Evolutionary conservation across 2,888 invertebrate species (phyloP).

Genomic region (Drosophila mulleri): DNA sequence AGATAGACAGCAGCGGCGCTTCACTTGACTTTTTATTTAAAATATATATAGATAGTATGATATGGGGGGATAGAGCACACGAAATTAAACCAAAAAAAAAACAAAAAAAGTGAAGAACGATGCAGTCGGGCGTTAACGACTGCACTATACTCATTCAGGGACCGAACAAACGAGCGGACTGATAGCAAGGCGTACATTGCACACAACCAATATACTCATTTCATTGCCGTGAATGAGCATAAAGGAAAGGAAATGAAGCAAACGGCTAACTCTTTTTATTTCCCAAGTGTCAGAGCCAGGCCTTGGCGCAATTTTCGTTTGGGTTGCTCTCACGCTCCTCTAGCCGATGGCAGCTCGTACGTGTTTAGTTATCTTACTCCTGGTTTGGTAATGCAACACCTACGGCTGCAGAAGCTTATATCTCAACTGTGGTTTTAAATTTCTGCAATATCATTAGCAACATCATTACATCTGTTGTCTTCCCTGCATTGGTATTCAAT

Average conservation of each 20-base stretch:
- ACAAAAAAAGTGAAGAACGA: background rate
- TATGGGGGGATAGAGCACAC: slow-evolving; percentile 28
- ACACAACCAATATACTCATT: no score
- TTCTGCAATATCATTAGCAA: slow-evolving; percentile 59
- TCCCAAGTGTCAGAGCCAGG: slow-evolving; percentile 56
- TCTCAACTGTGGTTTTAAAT: slow-evolving; percentile 16
- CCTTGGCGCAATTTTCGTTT: slow-evolving; percentile 64
- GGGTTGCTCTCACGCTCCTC: background rate
- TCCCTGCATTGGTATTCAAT: slow-evolving; percentile 10
- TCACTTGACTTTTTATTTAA: slow-evolving; percentile 63
- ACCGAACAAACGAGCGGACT: no score
- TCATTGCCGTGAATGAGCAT: no score
- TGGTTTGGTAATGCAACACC: slow-evolving; percentile 35
- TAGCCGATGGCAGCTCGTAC: slow-evolving; percentile 35
- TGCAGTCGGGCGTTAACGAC: no score
- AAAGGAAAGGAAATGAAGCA: slow-evolving; percentile 15
- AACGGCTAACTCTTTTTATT: slow-evolving; percentile 67
- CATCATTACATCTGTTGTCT: slow-evolving; percentile 44
- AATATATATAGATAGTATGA: slow-evolving; percentile 42
- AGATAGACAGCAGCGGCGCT: slow-evolving; percentile 34
- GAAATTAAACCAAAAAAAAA: slow-evolving; percentile 58
- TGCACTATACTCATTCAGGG: no score
- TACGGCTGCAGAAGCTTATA: background rate
- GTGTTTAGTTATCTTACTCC: slow-evolving; percentile 59
- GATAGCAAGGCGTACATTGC: no score